These are phyloP conservation scores for Ellobium chinense DNA, from an alignment of 2,888 invertebrate species.

Conservation along the genomic window DNA sequence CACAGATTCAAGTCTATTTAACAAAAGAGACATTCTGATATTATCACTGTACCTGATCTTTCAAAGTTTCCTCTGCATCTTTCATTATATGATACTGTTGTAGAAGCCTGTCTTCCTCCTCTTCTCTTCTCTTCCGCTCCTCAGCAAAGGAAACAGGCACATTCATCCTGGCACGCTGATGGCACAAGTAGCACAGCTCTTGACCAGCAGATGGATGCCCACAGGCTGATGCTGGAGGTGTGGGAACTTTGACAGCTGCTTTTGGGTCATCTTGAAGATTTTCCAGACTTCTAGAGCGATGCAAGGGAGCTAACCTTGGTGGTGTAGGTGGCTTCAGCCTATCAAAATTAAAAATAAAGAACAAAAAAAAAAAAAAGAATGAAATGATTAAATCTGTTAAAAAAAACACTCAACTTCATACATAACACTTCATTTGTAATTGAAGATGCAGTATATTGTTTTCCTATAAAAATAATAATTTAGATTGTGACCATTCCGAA, in stretches of 20 bases:
- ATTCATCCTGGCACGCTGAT: slow-evolving; percentile 77
- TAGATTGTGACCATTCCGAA: too few relatives aligned
- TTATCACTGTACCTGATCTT: slow-evolving; percentile 65
- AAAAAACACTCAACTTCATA: too few relatives aligned
- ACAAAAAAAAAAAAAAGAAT: neutral
- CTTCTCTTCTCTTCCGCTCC: slow-evolving; percentile 71
- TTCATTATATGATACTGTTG: slow-evolving; percentile 78
- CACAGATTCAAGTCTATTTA: too few relatives aligned
- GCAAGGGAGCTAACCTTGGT: slow-evolving; percentile 61
- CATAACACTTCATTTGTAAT: too few relatives aligned
- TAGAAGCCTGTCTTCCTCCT: slow-evolving; percentile 76
- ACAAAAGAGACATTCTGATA: too few relatives aligned
- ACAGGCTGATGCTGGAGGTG: slow-evolving; percentile 63
- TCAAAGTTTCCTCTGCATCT: slow-evolving; percentile 75
- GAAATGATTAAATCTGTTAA: too few relatives aligned
- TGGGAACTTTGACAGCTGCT: slow-evolving; percentile 16
- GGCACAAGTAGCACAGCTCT: slow-evolving; percentile 79
- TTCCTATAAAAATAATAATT: too few relatives aligned
- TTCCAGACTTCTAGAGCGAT: slow-evolving; percentile 63
- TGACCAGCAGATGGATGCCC: slow-evolving; percentile 78
- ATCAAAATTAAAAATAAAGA: neutral
- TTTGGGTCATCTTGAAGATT: slow-evolving; percentile 50
- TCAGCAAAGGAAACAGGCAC: slow-evolving; percentile 77
- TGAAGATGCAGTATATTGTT: too few relatives aligned
- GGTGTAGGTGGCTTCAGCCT: slow-evolving; percentile 47